A percentile compares a stretch with the other conserved stretches of the same genome.
Conservation (phyloP, 2,113 vertebrate species). For the Datnioides undecimradiatus region DNA sequence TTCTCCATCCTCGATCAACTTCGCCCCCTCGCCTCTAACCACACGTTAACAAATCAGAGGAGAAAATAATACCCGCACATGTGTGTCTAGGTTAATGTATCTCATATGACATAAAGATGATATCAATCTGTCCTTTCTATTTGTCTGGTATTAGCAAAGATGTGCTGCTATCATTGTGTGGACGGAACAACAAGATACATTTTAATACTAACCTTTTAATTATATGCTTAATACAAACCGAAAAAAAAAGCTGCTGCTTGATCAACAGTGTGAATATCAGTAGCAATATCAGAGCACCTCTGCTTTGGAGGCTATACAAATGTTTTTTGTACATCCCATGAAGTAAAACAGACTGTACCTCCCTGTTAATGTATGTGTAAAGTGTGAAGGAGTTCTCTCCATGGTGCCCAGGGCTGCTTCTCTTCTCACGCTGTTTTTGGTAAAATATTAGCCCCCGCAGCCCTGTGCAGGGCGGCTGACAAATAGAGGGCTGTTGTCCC, state of each 20-base stretch:
- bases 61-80: slow-evolving; percentile 29
- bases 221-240: neutral
- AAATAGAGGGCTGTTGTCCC: slow-evolving; percentile 95
- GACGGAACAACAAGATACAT: neutral
- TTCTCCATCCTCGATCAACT: slow-evolving; percentile 59
- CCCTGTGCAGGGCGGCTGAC: slow-evolving; percentile 87
- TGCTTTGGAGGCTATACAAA: slow-evolving; percentile 38
- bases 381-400: slow-evolving; percentile 82
- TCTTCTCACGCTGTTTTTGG: slow-evolving; percentile 93
- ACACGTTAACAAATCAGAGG: slow-evolving; percentile 56
- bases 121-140: neutral
- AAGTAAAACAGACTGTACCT: slow-evolving; percentile 46
- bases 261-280: slow-evolving; percentile 22
- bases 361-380: slow-evolving; percentile 81
- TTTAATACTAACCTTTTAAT: neutral
- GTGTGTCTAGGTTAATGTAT: slow-evolving; percentile 18
- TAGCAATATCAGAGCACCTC: neutral
- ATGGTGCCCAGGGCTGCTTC: slow-evolving; percentile 84
- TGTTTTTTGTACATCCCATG: slow-evolving; percentile 44
- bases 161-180: neutral
- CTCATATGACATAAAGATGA: neutral
- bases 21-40: slow-evolving; percentile 30
- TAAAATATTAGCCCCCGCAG: slow-evolving; percentile 91
- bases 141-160: neutral
- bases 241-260: neutral